Base-by-base conservation (phyloP, 2,888 invertebrate genomes). In the Cephus sareptanus region DNA sequence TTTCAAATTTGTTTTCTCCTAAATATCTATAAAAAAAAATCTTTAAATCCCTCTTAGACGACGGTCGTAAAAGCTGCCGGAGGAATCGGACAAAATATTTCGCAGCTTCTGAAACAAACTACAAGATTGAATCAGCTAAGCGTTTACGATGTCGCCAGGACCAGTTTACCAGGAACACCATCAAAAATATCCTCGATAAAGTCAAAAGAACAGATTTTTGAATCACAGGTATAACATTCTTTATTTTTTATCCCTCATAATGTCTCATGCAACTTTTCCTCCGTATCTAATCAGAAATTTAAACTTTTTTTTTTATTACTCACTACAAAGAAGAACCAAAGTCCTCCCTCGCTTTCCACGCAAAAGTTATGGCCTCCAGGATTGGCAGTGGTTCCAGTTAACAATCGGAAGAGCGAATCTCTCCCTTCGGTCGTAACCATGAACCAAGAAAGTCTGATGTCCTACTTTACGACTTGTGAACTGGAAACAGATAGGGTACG, bases 401-500 rank as follows among this genome's bases (percentile, higher is more conserved):
- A 23, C 40, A 56, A 56, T 56, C 40, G 34, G 56, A 70, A 74
- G 69, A 68, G 76, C 74, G 12, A 75, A 76, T 77, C 78, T 74
- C 31, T 73, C 73, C 31, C 33, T 73, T 73, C 78, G 71, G 69
- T 73, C 37, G 71, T 70, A 75, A 37, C 70, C 75, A 23, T 35
- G 71, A n/a, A 77, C 68, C 73, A 77, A 69, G 31, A 30, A 75
- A 9, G 12, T 77, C 69, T 56, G 40, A 34, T 78, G 12, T 56
- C 78, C 69, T 77, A 76, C 40, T 81, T 79, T 30, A 74, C 80
- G 6, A 80, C 78, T 79, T 81, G 82, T 35, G 77, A 80, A 79
- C 77, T 82, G 68, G 79, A 82, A 76, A 69, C 81, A 70, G 80
- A 80, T 69, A 71, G 77, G 78, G 82, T 82, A 75, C 13, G 79